Conservation (phyloP, 1,140 invertebrate genomes). For the Megalonaias nervosa region DNA sequence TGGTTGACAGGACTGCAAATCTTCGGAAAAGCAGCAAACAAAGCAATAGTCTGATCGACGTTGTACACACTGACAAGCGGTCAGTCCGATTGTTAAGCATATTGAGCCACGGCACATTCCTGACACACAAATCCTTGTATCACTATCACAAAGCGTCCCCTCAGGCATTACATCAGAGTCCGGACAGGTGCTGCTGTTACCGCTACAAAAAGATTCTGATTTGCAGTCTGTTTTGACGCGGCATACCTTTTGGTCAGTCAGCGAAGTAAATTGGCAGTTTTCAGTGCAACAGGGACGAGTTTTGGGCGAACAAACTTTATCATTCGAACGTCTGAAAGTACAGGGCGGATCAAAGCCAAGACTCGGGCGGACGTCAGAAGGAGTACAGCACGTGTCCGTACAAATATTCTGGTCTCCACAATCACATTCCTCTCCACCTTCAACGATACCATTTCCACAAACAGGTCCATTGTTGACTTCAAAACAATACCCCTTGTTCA, state of each 20-base stretch:
- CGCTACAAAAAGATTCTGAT: slow-evolving; percentile 40
- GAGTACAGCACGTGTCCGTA: slow-evolving; percentile 58
- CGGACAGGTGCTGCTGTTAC: slow-evolving; percentile 44
- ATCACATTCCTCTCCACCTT: slow-evolving; percentile 62
- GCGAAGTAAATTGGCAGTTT: slow-evolving; percentile 36
- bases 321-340: slow-evolving; percentile 39
- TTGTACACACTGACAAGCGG: slow-evolving; percentile 41
- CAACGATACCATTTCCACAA: slow-evolving; percentile 57
- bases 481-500: slow-evolving; percentile 49
- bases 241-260: slow-evolving; percentile 31
- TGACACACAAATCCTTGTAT: slow-evolving; percentile 37
- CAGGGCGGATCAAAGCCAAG: slow-evolving; percentile 41
- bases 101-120: slow-evolving; percentile 44
- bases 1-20: slow-evolving; percentile 4
- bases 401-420: slow-evolving; percentile 53
- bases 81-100: slow-evolving; percentile 38
- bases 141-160: slow-evolving; percentile 43
- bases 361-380: slow-evolving; percentile 24
- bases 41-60: slow-evolving; percentile 30
- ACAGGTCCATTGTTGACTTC: slow-evolving; percentile 14
- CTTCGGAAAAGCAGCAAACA: slow-evolving; percentile 31
- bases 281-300: slow-evolving; percentile 45
- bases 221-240: slow-evolving; percentile 39
- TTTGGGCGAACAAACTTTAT: slow-evolving; percentile 49
- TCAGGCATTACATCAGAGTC: slow-evolving; percentile 16